Evolutionary conservation across 1,140 invertebrate genomes (phyloP).

Genomic region (Musca vetustissima): DNA sequence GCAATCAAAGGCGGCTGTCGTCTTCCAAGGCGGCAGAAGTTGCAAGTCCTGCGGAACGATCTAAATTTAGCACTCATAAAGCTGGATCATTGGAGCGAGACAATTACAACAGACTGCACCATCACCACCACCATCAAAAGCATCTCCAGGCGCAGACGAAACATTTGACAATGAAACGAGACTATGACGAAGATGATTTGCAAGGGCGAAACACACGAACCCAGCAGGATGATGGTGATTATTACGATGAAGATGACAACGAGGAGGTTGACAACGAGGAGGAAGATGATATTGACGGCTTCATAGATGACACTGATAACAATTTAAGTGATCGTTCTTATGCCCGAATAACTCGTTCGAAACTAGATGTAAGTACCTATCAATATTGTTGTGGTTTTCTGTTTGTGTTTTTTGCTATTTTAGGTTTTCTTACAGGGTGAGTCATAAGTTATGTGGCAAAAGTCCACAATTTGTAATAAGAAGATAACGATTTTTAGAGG

Average conservation of each 20-base stretch:
- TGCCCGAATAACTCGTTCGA: conserved; percentile 18
- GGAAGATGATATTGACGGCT: conserved; percentile 26
- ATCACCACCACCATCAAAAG: neutral
- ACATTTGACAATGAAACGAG: neutral
- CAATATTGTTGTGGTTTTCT: too few species aligned
- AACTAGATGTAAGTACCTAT: conserved; percentile 11
- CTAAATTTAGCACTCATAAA: neutral
- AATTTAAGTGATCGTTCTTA: conserved; percentile 31
- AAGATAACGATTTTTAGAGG: too few species aligned
- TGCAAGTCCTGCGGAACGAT: conserved; percentile 5
- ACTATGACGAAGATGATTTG: neutral
- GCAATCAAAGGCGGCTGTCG: neutral
- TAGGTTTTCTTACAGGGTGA: too few species aligned
- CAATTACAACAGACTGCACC: neutral
- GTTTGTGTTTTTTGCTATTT: too few species aligned
- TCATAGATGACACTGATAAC: conserved; percentile 25
- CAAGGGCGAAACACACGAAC: neutral
- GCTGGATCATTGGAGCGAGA: neutral
- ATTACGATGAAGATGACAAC: neutral
- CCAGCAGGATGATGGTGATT: neutral
- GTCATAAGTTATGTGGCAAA: too few species aligned
- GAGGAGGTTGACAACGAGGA: conserved; percentile 27
- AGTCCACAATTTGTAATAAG: too few species aligned
- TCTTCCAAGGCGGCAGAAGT: neutral
- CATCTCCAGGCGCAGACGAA: neutral